These are phyloP conservation scores for Otolemur garnettii DNA, from an alignment of 2,113 vertebrate species.

Conservation along the genomic window DNA sequence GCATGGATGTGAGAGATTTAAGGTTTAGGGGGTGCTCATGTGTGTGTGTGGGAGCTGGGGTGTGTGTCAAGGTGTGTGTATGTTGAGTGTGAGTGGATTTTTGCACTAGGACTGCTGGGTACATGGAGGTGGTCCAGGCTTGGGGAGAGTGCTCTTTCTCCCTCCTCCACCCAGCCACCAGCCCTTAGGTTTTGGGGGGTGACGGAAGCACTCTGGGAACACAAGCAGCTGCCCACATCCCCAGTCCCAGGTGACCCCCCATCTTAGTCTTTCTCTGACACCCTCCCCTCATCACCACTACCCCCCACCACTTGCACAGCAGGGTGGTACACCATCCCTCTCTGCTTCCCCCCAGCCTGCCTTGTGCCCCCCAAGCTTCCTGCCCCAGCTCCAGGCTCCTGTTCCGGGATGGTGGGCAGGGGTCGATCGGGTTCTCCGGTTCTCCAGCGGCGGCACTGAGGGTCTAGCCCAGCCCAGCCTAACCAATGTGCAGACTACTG, in stretches of 20 bases:
- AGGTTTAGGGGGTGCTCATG: not conserved
- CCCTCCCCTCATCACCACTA: slow-evolving; percentile 12
- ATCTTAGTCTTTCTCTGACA: not conserved
- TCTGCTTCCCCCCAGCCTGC: slow-evolving; percentile 28
- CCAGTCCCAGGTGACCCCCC: not conserved
- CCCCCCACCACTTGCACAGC: not conserved
- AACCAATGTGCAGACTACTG: slow-evolving; percentile 99
- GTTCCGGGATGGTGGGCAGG: slow-evolving; percentile 67
- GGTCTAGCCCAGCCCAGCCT: slow-evolving; percentile 95
- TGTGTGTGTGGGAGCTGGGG: not conserved
- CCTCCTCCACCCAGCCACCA: not conserved
- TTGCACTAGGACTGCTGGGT: slow-evolving; percentile 3
- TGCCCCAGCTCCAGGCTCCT: slow-evolving; percentile 59
- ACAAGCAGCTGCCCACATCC: not conserved
- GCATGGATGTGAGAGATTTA: not conserved
- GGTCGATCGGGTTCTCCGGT: slow-evolving; percentile 51
- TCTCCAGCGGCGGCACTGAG: slow-evolving; percentile 77
- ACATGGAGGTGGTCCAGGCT: not conserved
- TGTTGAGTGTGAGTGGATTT: not conserved
- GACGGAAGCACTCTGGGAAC: slow-evolving; percentile 6
- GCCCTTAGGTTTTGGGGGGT: not conserved
- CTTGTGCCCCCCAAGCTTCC: slow-evolving; percentile 24
- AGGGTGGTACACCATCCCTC: not conserved
- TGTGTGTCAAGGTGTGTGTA: not conserved
- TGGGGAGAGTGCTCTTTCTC: not conserved